Evolutionary conservation across 2,888 invertebrate species (phyloP), one percentile per base, ranked within the genome.

Genomic region (Caenorhabditis auriculariae): DNA sequence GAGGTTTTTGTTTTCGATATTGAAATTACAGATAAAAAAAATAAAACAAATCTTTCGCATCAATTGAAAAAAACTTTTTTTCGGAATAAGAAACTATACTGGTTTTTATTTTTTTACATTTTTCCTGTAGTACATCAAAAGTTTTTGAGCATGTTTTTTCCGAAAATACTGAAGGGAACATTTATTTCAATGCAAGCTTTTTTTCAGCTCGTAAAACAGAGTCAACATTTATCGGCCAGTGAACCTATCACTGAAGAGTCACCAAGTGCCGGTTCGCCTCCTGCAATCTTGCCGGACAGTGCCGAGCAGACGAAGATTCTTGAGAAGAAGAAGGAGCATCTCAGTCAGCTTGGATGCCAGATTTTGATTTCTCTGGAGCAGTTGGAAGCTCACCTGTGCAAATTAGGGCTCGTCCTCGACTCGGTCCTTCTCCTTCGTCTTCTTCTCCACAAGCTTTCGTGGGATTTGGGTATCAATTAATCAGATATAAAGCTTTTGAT

Each of bases 361-460:
- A 54, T 74, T 21, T 45, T 72, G 12, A 54, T 75, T 1, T 76
- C 71, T 5, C 46, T 77, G n/a, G 75, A 75, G 41, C 74, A 76
- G 46, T 54, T 77, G 6, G 76, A 78, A 58, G 66, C 74, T 2
- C 77, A 80, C 60, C 55, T 80, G 12, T 74, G 77, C 61, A 80
- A 79, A 60, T 68, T 80, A n/a, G 76, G 76, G 2, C 52, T 80
- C 19, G 72, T 80, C 3, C 43, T 80, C 39, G 78, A 78, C 42
- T 72, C 80, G 0, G 70, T 75, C 32, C 69, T 81, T n/a, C 53
- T 81, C n/a, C 60, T 81, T 1, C 65, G 81, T 17, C 45, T 81
- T 0, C 58, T 81, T 4, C 66, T 81, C 15, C 81, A 81, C 66
- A 81, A 81, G 50, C 54, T 81, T n/a, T 68, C 74, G 1, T 81